phyloP scores from a whole-genome alignment of 2,113 vertebrate species.

The Ctenomys sociabilis region DNA sequence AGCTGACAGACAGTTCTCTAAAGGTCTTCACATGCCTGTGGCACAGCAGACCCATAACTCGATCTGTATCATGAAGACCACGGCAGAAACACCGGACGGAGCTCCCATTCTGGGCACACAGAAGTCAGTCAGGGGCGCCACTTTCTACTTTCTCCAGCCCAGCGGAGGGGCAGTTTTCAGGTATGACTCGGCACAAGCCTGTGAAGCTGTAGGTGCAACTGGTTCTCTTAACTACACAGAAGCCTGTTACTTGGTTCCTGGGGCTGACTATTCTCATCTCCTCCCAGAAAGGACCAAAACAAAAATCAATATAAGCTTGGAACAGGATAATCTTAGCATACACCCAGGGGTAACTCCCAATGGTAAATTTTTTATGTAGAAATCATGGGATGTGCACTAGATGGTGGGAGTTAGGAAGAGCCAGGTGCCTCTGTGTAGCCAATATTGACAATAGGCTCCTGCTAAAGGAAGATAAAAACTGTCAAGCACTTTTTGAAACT shows the following conservation, averaged over 20 bases:
- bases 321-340: not conserved
- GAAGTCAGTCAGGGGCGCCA: not conserved
- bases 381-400: not conserved
- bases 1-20: not conserved
- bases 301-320: not conserved
- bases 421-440: not conserved
- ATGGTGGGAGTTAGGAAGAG: not conserved
- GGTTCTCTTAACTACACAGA: not conserved
- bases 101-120: not conserved
- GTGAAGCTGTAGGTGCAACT: not conserved
- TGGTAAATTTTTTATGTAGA: not conserved
- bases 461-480: not conserved
- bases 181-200: not conserved
- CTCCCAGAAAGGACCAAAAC: not conserved
- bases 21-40: not conserved
- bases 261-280: not conserved
- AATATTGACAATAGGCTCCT: not conserved
- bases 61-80: not conserved
- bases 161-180: not conserved
- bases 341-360: not conserved
- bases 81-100: not conserved
- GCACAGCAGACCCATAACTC: not conserved
- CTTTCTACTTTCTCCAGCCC: not conserved
- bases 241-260: not conserved
- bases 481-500: not conserved